Base-by-base conservation (phyloP, 2,888 invertebrate genomes). In the Drosophila borealis region DNA sequence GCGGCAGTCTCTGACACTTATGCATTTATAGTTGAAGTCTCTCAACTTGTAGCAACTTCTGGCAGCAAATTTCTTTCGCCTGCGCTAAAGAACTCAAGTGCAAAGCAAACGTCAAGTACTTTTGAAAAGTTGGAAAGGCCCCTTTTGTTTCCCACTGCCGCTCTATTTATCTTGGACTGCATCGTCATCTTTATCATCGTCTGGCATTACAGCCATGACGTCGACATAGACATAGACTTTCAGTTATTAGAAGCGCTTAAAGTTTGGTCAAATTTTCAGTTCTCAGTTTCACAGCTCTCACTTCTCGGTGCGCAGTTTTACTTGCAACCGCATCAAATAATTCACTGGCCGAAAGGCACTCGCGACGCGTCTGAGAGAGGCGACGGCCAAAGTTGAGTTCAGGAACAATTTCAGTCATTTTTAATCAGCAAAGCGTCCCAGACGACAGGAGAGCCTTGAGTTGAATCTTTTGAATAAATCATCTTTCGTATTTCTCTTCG, bases 231-330 rank as follows among this genome's bases (percentile, higher is more conserved):
- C 54, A 25, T 44, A 36, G 39, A 57, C 46, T 34, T 71, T 54
- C 56, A 74, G 42, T 73, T 57, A 78, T 75, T 78, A 73, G 62
- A 78, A 78, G 56, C 57, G 63, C 55, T 60, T 70, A 78, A 74
- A 78, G 74, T 74, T 78, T 76, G 70, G 56, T 66, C 75, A 74
- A 76, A 63, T 61, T 68, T 55, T 68, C 11, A 19, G 25, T 56
- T 50, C 37, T 49, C 25, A 33, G 39, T 55, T 25, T 48, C 17
- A 42, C 34, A 25, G 4, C 33, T 51, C 14, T 53, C 56, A n/a
- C n/a, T 10, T 44, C 25, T 34, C 17, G 17, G 11, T 46, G 36
- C 21, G 49, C 48, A 14, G 42, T 21, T 44, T 44, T 51, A 56
- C 48, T 11, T 34, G 51, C 59, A 57, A 25, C 46, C 19, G 50